phyloP scores from a whole-genome alignment of 2,113 vertebrate genomes.

The Corapipo altera region DNA sequence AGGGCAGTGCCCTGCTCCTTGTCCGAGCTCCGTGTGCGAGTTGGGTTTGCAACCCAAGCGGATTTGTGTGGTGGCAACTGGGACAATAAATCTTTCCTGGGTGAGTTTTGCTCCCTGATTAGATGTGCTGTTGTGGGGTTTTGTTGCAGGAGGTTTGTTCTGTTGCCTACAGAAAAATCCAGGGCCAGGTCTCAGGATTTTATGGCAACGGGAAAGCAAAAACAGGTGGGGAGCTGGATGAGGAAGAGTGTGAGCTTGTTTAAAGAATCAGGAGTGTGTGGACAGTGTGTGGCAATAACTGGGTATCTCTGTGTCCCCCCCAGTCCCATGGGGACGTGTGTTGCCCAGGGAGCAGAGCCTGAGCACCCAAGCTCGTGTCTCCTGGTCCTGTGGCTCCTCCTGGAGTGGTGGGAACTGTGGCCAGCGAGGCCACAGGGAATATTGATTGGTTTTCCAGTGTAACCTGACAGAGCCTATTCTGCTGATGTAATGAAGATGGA shows the following conservation, averaged over 20 bases:
- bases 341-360: not conserved
- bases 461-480: constrained; percentile 66
- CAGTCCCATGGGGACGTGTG: fast-evolving
- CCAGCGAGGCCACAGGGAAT: constrained; percentile 36
- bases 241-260: fast-evolving
- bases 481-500: constrained; percentile 75
- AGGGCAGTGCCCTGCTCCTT: not conserved
- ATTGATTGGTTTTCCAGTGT: constrained; percentile 71
- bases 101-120: not conserved
- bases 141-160: not conserved
- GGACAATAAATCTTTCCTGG: fast-evolving
- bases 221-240: not conserved
- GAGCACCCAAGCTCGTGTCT: not conserved
- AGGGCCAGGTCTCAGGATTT: not conserved
- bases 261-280: fast-evolving
- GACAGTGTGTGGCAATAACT: not conserved
- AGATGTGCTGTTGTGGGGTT: fast-evolving
- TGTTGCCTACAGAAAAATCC: not conserved
- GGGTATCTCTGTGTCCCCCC: fast-evolving
- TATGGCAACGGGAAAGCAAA: not conserved
- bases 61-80: fast-evolving
- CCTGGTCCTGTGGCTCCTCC: not conserved
- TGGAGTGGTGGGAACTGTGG: not conserved
- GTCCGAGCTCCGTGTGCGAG: fast-evolving
- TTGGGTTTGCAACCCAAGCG: fast-evolving